Evolutionary conservation across 1,140 invertebrate genomes (phyloP), one percentile per base, ranked within the genome.

Genomic region (Idris sp.): DNA sequence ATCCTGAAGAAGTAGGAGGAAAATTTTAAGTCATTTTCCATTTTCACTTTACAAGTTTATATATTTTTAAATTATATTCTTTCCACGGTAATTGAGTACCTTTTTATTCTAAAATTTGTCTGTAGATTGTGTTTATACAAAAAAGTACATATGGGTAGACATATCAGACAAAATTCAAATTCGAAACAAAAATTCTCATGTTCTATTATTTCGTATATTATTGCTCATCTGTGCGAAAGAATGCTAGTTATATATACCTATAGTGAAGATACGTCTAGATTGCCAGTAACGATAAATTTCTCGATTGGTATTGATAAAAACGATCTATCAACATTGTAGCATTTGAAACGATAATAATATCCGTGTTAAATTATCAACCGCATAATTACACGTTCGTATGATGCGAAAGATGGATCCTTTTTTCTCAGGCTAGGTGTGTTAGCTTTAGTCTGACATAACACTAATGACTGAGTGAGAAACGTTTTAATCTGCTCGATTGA

Each of bases 321-420:
- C 54, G 65, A 69, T 69, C 54, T 69, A 69, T 68, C 65, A 69
- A 53, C 65, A 69, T 59, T 54, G 28, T 61, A 26, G 46, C 65
- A 31, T 36, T 53, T 61, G 36, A 51, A 59, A 68, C 38, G 62
- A 58, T 67, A 56, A 68, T 68, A 38, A 68, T 68, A 68, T 59
- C 64, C 53, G 53, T 69, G 64, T 68, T 68, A 36, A 69, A 59
- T 59, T 69, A 69, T 69, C 64, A 53, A 48, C 44, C 36, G 54
- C 36, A 51, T 59, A 69, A 69, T 69, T 59, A 30, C 46, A 51
- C 35, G 54, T 58, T 69, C 41, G 53, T 59, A 35, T 30, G 53
- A 58, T 43, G 44, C 36, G 53, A 69, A 49, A n/a, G 26, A 48
- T 56, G 0, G 26, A 59, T 53, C 19, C 53, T 49, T 69, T 51